Evolutionary conservation across 2,888 invertebrate species (phyloP).

Genomic region (Halictus quadricinctus): DNA sequence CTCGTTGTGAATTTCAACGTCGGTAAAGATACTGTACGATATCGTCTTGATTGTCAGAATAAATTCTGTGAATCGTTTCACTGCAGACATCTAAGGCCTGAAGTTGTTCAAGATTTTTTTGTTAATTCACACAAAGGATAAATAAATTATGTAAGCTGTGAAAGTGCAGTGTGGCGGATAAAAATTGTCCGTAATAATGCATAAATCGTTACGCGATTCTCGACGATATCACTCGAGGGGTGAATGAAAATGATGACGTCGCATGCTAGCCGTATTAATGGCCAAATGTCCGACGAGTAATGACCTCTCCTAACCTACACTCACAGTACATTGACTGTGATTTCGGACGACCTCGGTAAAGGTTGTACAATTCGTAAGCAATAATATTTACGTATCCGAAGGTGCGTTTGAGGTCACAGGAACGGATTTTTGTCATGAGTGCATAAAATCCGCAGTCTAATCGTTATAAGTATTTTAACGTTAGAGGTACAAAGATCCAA

Average conservation of each 20-base stretch:
- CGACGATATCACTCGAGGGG: neutral
- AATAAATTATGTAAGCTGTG: slow-evolving; percentile 26
- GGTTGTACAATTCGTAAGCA: neutral
- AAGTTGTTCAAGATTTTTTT: slow-evolving; percentile 32
- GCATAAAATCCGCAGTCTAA: neutral
- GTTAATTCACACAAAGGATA: neutral
- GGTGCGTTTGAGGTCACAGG: neutral
- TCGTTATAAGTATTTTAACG: neutral
- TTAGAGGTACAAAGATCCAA: neutral
- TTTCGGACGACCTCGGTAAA: neutral
- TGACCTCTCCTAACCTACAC: slow-evolving; percentile 23
- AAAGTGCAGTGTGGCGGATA: neutral
- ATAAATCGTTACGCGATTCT: neutral
- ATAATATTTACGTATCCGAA: neutral
- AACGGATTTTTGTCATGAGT: neutral
- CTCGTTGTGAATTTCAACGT: neutral
- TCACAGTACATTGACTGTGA: neutral
- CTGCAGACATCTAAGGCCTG: slow-evolving; percentile 10
- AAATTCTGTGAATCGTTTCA: slow-evolving; percentile 13
- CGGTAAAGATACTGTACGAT: neutral
- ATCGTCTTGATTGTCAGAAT: neutral
- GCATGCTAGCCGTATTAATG: slow-evolving; percentile 19
- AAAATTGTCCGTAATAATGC: slow-evolving; percentile 49
- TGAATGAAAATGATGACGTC: slow-evolving; percentile 34
- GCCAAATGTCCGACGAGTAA: slow-evolving; percentile 47